Percentiles rank a stretch among this genome's conserved stretches.
Evolutionary conservation across 2,113 vertebrate species (phyloP).

Genomic region (Loxodonta africana): DNA sequence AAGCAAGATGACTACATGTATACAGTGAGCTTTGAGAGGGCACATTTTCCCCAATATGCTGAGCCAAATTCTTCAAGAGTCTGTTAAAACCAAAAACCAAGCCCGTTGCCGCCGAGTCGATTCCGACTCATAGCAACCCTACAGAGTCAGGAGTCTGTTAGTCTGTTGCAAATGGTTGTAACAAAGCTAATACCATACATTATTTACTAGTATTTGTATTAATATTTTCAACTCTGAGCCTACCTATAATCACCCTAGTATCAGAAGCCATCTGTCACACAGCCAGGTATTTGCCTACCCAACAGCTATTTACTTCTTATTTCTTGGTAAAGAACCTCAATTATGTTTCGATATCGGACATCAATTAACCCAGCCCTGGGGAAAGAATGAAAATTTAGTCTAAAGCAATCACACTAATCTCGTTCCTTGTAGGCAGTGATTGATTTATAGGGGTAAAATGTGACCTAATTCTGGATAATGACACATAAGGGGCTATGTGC

Average conservation of each 20-base stretch:
- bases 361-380: not conserved
- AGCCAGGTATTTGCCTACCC: not conserved
- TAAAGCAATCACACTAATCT: not conserved
- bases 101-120: too few species aligned
- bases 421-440: not conserved
- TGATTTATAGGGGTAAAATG: constrained; percentile 36
- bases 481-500: not conserved
- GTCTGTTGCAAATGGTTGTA: constrained; percentile 37
- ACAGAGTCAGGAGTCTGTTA: not conserved
- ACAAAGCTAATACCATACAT: not conserved
- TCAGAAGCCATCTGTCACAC: not conserved
- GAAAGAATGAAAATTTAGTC: constrained; percentile 21
- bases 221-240: constrained; percentile 38
- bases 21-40: constrained; percentile 64
- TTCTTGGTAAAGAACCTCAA: constrained; percentile 38
- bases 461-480: not conserved
- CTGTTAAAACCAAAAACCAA: not conserved
- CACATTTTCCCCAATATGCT: not conserved
- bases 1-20: constrained; percentile 67
- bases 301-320: constrained; percentile 43
- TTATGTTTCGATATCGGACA: constrained; percentile 11
- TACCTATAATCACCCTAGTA: not conserved
- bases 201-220: not conserved
- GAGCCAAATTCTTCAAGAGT: constrained; percentile 28
- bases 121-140: too few species aligned